These are phyloP conservation scores for Phyto melanocephala DNA, from an alignment of 2,888 invertebrate genomes.

Conservation along the genomic window DNA sequence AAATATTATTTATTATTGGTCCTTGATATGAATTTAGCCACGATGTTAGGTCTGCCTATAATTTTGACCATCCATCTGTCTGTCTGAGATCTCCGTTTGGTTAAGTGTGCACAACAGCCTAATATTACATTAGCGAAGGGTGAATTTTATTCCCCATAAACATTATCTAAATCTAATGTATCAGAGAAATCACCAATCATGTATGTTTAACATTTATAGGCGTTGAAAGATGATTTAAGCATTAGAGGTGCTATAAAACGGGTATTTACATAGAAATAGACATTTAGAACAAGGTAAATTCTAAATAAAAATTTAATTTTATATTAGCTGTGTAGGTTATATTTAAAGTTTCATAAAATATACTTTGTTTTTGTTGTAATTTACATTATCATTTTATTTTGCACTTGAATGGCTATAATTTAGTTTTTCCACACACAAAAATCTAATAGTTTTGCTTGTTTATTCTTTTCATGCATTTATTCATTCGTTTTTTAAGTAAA, in stretches of 20 bases:
- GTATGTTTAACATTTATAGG: slow-evolving; percentile 37
- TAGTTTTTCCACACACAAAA: not conserved
- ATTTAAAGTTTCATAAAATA: slow-evolving; percentile 30
- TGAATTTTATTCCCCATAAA: no score
- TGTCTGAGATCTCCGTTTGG: no score
- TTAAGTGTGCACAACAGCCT: no score
- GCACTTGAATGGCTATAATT: slow-evolving; percentile 44
- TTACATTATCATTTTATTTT: slow-evolving; percentile 47
- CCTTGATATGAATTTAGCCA: no score
- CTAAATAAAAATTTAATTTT: slow-evolving; percentile 37
- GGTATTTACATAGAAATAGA: not conserved
- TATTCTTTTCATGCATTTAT: not conserved
- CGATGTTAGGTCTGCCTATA: no score
- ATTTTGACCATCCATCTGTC: no score
- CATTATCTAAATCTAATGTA: no score
- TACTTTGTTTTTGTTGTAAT: not conserved
- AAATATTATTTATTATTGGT: no score
- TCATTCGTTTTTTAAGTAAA: slow-evolving; percentile 41
- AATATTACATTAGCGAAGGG: no score
- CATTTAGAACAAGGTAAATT: slow-evolving; percentile 59
- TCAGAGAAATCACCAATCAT: no score
- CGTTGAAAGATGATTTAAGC: slow-evolving; percentile 54
- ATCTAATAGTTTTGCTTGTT: not conserved
- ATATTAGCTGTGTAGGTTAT: not conserved
- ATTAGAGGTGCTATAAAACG: not conserved